Percentiles rank a stretch among this genome's conserved stretches.
These are phyloP conservation scores for Celastrina argiolus DNA, from an alignment of 2,888 invertebrate species.

Conservation along the genomic window DNA sequence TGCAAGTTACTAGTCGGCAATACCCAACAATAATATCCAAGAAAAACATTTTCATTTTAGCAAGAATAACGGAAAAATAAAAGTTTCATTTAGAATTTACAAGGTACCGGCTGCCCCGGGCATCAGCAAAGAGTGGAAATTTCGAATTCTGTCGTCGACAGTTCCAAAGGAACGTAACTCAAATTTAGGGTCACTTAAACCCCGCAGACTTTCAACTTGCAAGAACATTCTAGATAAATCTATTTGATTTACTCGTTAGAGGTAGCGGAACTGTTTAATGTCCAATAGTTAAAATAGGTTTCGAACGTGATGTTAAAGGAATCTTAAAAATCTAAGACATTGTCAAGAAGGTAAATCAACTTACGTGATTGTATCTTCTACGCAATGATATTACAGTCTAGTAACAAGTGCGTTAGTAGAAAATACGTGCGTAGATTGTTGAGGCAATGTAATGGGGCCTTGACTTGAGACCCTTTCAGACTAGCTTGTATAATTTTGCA, in stretches of 20 bases:
- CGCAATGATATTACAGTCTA: no score
- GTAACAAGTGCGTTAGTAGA: no score
- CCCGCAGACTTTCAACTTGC: conserved; percentile 26
- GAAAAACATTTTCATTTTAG: conserved; percentile 22
- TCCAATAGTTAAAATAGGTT: background rate
- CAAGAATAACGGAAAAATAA: conserved; percentile 30
- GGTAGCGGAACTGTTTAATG: conserved; percentile 2
- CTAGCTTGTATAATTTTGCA: no score
- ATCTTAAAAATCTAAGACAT: background rate
- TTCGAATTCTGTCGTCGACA: conserved; percentile 33
- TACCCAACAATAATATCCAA: conserved; percentile 15
- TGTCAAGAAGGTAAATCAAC: background rate
- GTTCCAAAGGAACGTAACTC: conserved; percentile 33
- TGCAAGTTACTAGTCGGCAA: background rate
- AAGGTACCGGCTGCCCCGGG: conserved; percentile 27
- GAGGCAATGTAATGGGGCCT: no score
- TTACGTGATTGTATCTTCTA: no score
- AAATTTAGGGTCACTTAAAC: conserved; percentile 30
- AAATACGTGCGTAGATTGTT: no score
- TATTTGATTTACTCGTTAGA: conserved; percentile 13
- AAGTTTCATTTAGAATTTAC: conserved; percentile 35
- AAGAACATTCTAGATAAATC: conserved; percentile 26
- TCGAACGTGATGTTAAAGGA: background rate
- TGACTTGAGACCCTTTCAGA: no score
- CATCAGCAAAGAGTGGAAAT: conserved; percentile 29